Base-by-base conservation (phyloP, 2,797 vertebrate species). In the Philypnodon macrostomus region DNA sequence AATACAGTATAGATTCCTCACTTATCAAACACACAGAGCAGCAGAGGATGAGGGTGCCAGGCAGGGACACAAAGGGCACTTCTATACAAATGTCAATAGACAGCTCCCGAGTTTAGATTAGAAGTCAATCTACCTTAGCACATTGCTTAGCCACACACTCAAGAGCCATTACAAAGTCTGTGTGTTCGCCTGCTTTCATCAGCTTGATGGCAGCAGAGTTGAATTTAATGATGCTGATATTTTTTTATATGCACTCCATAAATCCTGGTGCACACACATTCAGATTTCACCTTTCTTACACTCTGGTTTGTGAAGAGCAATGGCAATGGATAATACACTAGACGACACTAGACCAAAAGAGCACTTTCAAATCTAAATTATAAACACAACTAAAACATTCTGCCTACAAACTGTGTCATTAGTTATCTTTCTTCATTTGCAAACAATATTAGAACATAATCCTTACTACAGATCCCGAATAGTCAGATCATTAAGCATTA, bases 151-250 rank as follows among this genome's bases (percentile, higher is more conserved):
- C 64, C 40, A 73, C 56, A 57, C 61, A 69, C 58, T 46, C 41
- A 44, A 23, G 33, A 60, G 36, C 26, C 47, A 67, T 72, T 85
- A 81, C 67, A 73, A 63, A 74, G 78, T 78, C 39, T 67, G 67
- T 65, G 73, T 77, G 78, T 86, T 77, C 84, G 65, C 73, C 79
- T 83, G 71, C 75, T 87, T 90, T 90, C 85, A 90, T 90, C 87
- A 88, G 77, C 73, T 72, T 79, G 74, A 86, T 87, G 85, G 85
- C 80, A 77, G 65, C 47, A 53, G 73, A 85, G 81, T 86, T 82
- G 71, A 76, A 88, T 80, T 89, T 89, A 90, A 91, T 87, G 88
- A 87, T 80, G 83, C 78, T 56, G 70, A 76, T 80, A 84, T 81
- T 70, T 80, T 75, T 86, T 84, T 83, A 83, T 82, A 82, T 84